These are phyloP conservation scores for Scelioninae gen. 1 DNA, from an alignment of 2,888 invertebrate species.

Conservation along the genomic window DNA sequence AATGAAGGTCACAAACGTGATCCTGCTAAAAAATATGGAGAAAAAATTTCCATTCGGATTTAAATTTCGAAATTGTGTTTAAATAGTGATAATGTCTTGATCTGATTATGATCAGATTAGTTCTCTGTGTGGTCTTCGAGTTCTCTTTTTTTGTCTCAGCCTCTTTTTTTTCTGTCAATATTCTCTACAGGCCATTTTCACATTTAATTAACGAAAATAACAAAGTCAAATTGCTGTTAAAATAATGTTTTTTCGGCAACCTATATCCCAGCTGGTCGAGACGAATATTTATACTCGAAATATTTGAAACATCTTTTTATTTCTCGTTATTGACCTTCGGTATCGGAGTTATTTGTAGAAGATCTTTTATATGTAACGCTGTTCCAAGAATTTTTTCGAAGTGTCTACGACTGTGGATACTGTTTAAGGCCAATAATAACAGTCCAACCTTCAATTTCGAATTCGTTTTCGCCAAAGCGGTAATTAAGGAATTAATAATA, in stretches of 20 bases:
- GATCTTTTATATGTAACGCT: constrained; percentile 64
- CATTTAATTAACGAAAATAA: constrained; percentile 62
- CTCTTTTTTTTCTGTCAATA: constrained; percentile 35
- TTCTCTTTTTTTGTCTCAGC: constrained; percentile 3
- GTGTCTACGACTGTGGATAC: constrained; percentile 47
- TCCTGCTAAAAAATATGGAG: not conserved
- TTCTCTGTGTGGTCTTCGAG: constrained; percentile 46
- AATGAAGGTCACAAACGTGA: too few species aligned
- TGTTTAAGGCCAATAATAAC: constrained; percentile 62
- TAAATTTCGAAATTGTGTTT: constrained; percentile 41
- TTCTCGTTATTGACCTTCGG: constrained; percentile 62
- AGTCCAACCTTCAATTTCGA: constrained; percentile 53
- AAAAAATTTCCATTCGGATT: constrained; percentile 14
- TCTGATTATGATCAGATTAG: constrained; percentile 56
- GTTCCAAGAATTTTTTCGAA: constrained; percentile 60
- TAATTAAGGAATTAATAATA: constrained; percentile 53
- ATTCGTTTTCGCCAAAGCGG: constrained; percentile 30
- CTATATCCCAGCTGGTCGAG: constrained; percentile 17
- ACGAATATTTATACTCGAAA: constrained; percentile 61
- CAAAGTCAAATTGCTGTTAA: constrained; percentile 47
- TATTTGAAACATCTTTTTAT: constrained; percentile 64
- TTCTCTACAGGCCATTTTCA: constrained; percentile 28
- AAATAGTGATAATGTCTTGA: constrained; percentile 53
- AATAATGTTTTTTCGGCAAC: constrained; percentile 52
- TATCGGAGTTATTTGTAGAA: constrained; percentile 65